These are phyloP conservation scores for Hypomecis punctinalis DNA, from an alignment of 2,888 invertebrate species.

Conservation along the genomic window DNA sequence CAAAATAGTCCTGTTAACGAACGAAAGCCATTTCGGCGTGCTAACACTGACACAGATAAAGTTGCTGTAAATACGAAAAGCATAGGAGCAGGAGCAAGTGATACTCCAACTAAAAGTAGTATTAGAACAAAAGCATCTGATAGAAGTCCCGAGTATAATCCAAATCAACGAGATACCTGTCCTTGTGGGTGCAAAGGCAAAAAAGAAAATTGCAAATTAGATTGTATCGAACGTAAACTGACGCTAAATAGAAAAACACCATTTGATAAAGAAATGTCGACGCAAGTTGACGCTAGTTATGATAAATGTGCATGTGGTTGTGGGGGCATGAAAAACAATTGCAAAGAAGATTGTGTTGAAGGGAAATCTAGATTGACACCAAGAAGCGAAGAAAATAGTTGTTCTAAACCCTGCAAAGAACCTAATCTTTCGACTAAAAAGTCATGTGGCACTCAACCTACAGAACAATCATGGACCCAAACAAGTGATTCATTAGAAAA, in stretches of 20 bases:
- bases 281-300: not conserved
- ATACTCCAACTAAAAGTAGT: not conserved
- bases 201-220: conserved; percentile 1
- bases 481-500: not conserved
- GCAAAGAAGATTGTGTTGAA: conserved; percentile 1
- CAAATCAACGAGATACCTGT: not conserved
- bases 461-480: conserved; percentile 8
- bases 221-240: not conserved
- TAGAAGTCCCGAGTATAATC: not conserved
- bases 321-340: not conserved
- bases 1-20: conserved; percentile 48
- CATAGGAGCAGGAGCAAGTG: conserved; percentile 7
- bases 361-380: not conserved
- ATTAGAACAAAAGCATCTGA: not conserved
- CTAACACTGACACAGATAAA: conserved; percentile 61
- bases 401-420: conserved; percentile 7
- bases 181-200: conserved; percentile 8
- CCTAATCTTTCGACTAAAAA: conserved; percentile 6
- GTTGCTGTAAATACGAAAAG: conserved; percentile 10
- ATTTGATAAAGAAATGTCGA: not conserved
- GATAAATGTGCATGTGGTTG: conserved; percentile 6
- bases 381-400: conserved; percentile 1
- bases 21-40: conserved; percentile 57
- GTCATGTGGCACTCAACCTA: not conserved
- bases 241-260: not conserved